Evolutionary conservation across 2,113 vertebrate genomes (phyloP).

Genomic region (Dasyurus viverrinus): DNA sequence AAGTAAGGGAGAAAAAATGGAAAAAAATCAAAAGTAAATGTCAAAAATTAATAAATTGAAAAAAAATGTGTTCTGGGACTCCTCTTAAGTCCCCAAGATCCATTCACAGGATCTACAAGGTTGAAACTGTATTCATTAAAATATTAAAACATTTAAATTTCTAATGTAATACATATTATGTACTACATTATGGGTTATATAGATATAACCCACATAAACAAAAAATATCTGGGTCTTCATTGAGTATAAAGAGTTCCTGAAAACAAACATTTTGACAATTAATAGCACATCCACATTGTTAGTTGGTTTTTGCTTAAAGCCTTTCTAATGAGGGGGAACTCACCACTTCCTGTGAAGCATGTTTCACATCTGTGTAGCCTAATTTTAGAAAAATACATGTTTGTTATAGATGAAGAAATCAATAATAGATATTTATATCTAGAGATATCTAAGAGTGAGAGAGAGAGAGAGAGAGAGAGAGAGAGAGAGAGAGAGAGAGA

Average conservation of each 20-base stretch:
- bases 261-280: background rate
- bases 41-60: no score
- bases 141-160: background rate
- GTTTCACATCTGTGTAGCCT: background rate
- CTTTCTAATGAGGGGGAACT: background rate
- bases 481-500: no score
- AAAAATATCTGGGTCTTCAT: background rate
- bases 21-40: no score
- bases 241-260: background rate
- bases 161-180: background rate
- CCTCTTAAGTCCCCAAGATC: background rate
- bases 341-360: background rate
- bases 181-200: background rate
- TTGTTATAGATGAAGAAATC: background rate
- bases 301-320: background rate
- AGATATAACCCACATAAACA: background rate
- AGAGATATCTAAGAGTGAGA: background rate
- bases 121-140: background rate
- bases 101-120: background rate
- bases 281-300: background rate
- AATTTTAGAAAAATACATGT: background rate
- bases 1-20: no score
- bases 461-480: no score
- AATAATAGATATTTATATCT: background rate
- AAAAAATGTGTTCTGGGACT: background rate